Percentiles rank a stretch among this genome's conserved stretches.
phyloP scores from a whole-genome alignment of 2,797 vertebrate genomes.

The Gallinago stenura region DNA sequence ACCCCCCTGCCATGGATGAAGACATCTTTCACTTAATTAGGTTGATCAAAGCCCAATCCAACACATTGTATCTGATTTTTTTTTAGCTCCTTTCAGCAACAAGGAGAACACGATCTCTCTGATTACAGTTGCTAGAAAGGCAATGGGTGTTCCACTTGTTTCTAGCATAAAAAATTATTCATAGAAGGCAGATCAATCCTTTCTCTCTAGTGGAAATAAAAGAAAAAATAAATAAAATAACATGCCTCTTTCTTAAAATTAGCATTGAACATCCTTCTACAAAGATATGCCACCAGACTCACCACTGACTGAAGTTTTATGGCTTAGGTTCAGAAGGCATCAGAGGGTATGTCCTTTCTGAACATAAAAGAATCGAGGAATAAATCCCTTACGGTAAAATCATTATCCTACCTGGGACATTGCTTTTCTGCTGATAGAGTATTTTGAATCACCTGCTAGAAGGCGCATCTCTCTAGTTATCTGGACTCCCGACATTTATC shows the following conservation, averaged over 20 bases:
- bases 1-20: rapidly evolving
- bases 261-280: neutral
- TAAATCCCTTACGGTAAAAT: neutral
- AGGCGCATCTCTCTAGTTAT: neutral
- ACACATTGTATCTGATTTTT: neutral
- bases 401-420: neutral
- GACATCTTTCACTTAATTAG: neutral
- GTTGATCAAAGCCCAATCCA: neutral
- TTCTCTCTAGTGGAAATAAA: neutral
- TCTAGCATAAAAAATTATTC: neutral
- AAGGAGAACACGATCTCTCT: neutral
- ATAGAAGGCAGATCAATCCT: neutral
- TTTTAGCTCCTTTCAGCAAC: neutral
- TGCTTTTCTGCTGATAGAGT: neutral
- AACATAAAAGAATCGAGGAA: neutral
- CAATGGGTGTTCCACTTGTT: neutral
- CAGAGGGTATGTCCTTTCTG: neutral
- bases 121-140: neutral
- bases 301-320: neutral
- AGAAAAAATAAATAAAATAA: neutral
- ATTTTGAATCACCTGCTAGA: neutral
- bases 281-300: neutral
- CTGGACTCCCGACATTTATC: neutral
- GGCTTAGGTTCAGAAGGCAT: neutral
- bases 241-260: neutral